These are phyloP conservation scores for Drosophila parthenogenetica DNA, from an alignment of 2,888 invertebrate species.

Conservation along the genomic window DNA sequence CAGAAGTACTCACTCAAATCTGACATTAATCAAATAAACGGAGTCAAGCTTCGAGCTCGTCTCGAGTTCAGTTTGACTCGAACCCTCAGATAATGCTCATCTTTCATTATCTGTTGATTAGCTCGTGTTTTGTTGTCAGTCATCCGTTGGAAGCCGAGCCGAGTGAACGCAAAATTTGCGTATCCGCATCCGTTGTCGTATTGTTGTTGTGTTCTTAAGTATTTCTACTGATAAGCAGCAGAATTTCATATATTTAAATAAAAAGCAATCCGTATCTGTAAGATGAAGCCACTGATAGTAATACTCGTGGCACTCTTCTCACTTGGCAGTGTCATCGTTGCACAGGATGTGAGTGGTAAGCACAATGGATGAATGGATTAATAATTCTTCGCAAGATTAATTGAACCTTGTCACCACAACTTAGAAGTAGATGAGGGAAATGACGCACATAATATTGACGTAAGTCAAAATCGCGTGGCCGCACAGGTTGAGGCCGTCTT, in stretches of 20 bases:
- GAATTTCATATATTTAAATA: constrained; percentile 24
- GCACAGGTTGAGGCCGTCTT: constrained; percentile 89
- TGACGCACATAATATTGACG: constrained; percentile 80
- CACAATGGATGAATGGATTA: not conserved
- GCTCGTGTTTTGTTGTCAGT: constrained; percentile 48
- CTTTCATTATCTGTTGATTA: constrained; percentile 77
- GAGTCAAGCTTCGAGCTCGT: constrained; percentile 24
- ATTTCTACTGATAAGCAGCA: constrained; percentile 61
- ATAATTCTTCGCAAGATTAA: not conserved
- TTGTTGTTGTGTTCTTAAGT: constrained; percentile 17
- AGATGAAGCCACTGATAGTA: constrained; percentile 66
- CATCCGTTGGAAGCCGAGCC: constrained; percentile 53
- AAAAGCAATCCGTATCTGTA: constrained; percentile 16
- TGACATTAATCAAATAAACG: constrained; percentile 49
- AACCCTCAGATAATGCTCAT: constrained; percentile 52
- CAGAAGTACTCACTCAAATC: constrained; percentile 36
- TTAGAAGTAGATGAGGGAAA: constrained; percentile 35
- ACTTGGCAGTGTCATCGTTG: constrained; percentile 16
- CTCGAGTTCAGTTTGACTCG: constrained; percentile 8
- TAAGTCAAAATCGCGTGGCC: constrained; percentile 89
- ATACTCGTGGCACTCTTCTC: constrained; percentile 47
- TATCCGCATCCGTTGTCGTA: constrained; percentile 13
- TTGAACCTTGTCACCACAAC: constrained; percentile 45
- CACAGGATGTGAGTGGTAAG: constrained; percentile 63
- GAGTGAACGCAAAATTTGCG: constrained; percentile 39